Conservation (phyloP, 35 echinoderm and acorn worm genomes). For the Eucidaris tribuloides region DNA sequence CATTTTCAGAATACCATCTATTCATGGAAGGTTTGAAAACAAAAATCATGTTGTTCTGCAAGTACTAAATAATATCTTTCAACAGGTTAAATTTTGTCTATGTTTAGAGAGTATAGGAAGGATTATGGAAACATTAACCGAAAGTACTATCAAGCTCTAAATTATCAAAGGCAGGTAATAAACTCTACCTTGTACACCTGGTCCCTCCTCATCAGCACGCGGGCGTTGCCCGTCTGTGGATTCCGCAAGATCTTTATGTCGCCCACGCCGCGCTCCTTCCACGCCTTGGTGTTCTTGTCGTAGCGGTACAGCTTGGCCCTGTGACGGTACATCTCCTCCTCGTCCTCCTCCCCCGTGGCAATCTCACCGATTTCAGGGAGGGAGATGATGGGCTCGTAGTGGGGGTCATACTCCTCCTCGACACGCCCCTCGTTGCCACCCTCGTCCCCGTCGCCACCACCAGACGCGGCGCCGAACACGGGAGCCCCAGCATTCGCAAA, state of each 20-base stretch:
- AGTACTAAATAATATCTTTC: too few relatives aligned
- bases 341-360: conserved; percentile 46
- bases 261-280: conserved; percentile 73
- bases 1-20: too few relatives aligned
- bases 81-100: too few relatives aligned
- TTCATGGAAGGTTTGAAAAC: too few relatives aligned
- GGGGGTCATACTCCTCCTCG: conserved; percentile 68
- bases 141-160: too few relatives aligned
- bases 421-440: conserved; percentile 22
- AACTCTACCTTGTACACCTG: conserved; percentile 10
- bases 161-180: too few relatives aligned
- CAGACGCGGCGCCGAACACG: conserved; percentile 22
- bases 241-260: conserved; percentile 60
- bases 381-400: conserved; percentile 63
- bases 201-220: conserved; percentile 66
- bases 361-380: conserved; percentile 45
- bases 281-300: conserved; percentile 36
- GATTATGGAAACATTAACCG: too few relatives aligned
- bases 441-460: background rate
- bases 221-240: conserved; percentile 30
- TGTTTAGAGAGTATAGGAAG: too few relatives aligned
- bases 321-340: conserved; percentile 44
- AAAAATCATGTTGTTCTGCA: too few relatives aligned
- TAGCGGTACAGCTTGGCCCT: conserved; percentile 42
- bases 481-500: conserved; percentile 63